Evolutionary conservation across 2,113 vertebrate genomes (phyloP), one percentile per base, ranked within the genome.

Genomic region (Phyllopteryx taeniolatus): DNA sequence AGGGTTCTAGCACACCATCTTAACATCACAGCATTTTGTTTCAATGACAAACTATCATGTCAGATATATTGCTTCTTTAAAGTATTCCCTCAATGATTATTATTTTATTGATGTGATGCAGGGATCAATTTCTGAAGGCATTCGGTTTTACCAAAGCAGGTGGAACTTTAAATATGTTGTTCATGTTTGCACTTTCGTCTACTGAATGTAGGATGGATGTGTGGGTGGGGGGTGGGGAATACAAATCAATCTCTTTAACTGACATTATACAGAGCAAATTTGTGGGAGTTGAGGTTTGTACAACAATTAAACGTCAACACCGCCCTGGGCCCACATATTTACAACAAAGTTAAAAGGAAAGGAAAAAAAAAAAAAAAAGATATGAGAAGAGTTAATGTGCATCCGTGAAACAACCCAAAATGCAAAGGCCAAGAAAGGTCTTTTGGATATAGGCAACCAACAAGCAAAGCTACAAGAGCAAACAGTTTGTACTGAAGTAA

Each of bases 371-470:
- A 44, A 82, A 80, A 87, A 70, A 53, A 11, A 15, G 1, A 76
- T 46, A 76, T 85, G 64, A 68, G 76, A 83, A 82, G 79, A 85
- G 73, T 87, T 85, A 88, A 83, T 88, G 86, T 90, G 84, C 84
- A 88, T 87, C 78, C 81, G 86, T 77, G 76, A 79, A 86, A 83
- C 77, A 74, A 84, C 47, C 78, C 85, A 90, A 79, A 80, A 87
- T 79, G 79, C 83, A 88, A 61, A 88, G 83, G 87, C 84, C 71
- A 68, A 87, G 72, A 47, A 87, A 86, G 70, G 71, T 80, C 78
- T 88, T 81, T 75, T 86, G 79, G 79, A 76, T 85, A 85, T 89
- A 87, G 84, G 83, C 83, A 86, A 86, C 84, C 88, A 88, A 86
- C 84, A 86, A 88, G 87, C 88, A 86, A 83, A 77, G 83, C 86